A percentile compares a stretch with the other conserved stretches of the same genome.
Evolutionary conservation across 2,797 vertebrate genomes (phyloP).

Genomic region (Trachops cirrhosus): DNA sequence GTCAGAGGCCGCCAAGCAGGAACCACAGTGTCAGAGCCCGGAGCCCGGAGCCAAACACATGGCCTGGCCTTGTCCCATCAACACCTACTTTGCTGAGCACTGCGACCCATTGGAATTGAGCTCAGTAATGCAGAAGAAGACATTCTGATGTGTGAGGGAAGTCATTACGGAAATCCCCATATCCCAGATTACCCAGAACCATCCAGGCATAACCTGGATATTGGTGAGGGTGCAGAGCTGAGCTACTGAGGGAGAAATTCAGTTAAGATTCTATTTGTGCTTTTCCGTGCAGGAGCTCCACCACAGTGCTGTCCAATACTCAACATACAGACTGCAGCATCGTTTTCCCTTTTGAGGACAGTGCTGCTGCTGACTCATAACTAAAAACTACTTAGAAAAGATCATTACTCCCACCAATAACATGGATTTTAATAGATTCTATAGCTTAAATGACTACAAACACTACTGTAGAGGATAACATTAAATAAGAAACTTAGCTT

Average conservation of each 20-base stretch:
- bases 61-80: background rate
- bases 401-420: background rate
- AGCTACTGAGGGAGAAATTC: background rate
- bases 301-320: background rate
- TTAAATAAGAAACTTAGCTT: background rate
- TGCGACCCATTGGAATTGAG: background rate
- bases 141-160: background rate
- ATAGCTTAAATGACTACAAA: background rate
- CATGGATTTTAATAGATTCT: constrained; percentile 4
- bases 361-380: background rate
- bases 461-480: background rate
- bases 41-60: background rate
- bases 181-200: background rate
- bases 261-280: background rate
- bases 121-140: background rate
- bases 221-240: background rate
- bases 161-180: background rate
- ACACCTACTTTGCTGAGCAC: background rate
- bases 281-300: background rate
- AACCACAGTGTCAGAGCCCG: background rate
- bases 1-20: background rate
- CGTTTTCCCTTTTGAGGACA: background rate
- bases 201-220: background rate
- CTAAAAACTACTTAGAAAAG: background rate
- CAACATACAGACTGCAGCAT: background rate